These are phyloP conservation scores for Falco rusticolus DNA, from an alignment of 2,797 vertebrate species.

Conservation along the genomic window DNA sequence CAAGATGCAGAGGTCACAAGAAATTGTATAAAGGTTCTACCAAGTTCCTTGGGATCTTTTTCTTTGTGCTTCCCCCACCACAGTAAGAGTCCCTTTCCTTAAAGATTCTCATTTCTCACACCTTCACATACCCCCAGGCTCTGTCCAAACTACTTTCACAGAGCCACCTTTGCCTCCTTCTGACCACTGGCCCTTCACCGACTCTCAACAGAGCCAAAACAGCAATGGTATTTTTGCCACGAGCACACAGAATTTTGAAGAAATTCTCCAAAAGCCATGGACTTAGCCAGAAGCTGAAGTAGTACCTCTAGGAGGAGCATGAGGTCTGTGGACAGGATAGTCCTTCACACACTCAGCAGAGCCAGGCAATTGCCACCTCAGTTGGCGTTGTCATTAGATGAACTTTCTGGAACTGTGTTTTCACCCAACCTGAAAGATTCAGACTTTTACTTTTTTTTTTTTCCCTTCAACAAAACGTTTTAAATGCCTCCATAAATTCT, in stretches of 20 bases:
- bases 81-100: background rate
- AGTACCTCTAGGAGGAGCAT: fast-evolving
- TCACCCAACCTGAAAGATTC: background rate
- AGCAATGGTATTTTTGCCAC: background rate
- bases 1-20: background rate
- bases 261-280: background rate
- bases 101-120: background rate
- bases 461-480: background rate
- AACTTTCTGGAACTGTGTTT: background rate
- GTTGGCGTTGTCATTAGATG: background rate
- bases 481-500: background rate
- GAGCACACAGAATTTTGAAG: background rate
- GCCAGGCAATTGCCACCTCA: background rate
- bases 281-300: background rate
- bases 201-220: background rate
- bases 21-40: background rate
- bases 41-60: background rate
- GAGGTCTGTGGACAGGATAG: background rate
- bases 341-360: background rate
- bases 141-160: background rate
- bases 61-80: background rate
- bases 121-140: background rate
- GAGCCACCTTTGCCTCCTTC: background rate
- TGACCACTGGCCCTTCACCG: background rate
- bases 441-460: background rate